Evolutionary conservation across 1,140 invertebrate species (phyloP).

Genomic region (Drosophila tristis): DNA sequence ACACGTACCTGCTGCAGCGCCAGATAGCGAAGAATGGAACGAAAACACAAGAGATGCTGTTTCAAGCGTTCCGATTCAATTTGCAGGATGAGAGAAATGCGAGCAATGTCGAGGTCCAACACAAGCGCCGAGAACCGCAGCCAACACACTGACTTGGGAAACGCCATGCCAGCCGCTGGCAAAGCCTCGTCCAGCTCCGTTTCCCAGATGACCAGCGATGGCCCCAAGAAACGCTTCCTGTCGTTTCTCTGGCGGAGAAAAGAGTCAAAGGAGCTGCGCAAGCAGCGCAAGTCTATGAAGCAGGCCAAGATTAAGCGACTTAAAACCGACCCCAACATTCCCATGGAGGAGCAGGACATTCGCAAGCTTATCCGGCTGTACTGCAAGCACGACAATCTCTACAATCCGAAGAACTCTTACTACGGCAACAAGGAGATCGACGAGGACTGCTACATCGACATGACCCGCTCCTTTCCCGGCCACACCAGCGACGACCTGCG

Average conservation of each 20-base stretch:
- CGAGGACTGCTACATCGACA: conserved; percentile 42
- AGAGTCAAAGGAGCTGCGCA: background rate
- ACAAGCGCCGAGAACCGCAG: conserved; percentile 3
- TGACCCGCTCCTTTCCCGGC: conserved; percentile 34
- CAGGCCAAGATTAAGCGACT: background rate
- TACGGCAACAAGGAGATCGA: conserved; percentile 48
- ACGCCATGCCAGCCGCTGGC: background rate
- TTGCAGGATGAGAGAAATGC: conserved; percentile 17
- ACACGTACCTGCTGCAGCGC: conserved; percentile 45
- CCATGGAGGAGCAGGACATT: conserved; percentile 27
- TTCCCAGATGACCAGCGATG: too few relatives aligned
- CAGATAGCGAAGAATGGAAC: conserved; percentile 55
- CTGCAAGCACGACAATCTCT: conserved; percentile 39
- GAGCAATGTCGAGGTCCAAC: background rate
- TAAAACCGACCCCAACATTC: background rate
- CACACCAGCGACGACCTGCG: conserved; percentile 16
- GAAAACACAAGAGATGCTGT: conserved; percentile 51
- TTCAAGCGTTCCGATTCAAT: conserved; percentile 57
- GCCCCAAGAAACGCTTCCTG: background rate
- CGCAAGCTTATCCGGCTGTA: conserved; percentile 52
- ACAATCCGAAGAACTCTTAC: conserved; percentile 37
- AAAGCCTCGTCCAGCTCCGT: too few relatives aligned
- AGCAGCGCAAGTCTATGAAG: background rate
- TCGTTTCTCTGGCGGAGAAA: background rate
- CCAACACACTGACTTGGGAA: background rate